Base-by-base conservation (phyloP, 2,797 vertebrate species). In the Bryconaethiops microstoma region DNA sequence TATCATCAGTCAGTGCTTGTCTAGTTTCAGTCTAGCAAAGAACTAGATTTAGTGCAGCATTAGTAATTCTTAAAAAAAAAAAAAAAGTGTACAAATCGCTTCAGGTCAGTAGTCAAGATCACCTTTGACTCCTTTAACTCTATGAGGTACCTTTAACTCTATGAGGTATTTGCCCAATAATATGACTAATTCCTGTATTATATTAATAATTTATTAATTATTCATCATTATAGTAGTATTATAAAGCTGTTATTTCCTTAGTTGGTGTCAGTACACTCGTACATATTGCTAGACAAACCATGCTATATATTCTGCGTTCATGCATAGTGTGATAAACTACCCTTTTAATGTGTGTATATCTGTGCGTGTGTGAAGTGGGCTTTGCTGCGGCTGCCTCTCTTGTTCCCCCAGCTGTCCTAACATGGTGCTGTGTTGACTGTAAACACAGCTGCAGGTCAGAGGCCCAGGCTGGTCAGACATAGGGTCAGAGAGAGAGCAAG, bases 401-500 rank as follows among this genome's bases (percentile, higher is more conserved):
- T 93, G 89, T 93, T 93, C 92, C 90, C 90, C 91, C 93, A 94
- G 93, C 93, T 94, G 93, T 94, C 92, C 91, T 93, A 93, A 94
- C 92, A 93, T 91, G 90, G 89, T 86, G 91, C 90, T 90, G 87
- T 94, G 92, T 94, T 95, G 92, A 93, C 92, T 93, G 91, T 94
- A 93, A 94, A 94, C 93, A 94, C 93, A 94, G 94, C 93, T 95
- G 94, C 92, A 93, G 94, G 93, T 93, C 92, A 93, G 86, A 90
- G 90, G 90, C 76, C 55, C 78, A 92, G 91, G 87, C 91, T 88
- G 86, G 91, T 93, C 91, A 82, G 89, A 93, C 89, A 90, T 69
- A 67, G 88, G 89, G 88, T 88, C 91, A 86, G 29, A 59, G 69
- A 65, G 8, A 63, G 45, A 67, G 74, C 25, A 50, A 77, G 14